Evolutionary conservation across 2,888 invertebrate species (phyloP).

Genomic region (Ochropacha duplaris): DNA sequence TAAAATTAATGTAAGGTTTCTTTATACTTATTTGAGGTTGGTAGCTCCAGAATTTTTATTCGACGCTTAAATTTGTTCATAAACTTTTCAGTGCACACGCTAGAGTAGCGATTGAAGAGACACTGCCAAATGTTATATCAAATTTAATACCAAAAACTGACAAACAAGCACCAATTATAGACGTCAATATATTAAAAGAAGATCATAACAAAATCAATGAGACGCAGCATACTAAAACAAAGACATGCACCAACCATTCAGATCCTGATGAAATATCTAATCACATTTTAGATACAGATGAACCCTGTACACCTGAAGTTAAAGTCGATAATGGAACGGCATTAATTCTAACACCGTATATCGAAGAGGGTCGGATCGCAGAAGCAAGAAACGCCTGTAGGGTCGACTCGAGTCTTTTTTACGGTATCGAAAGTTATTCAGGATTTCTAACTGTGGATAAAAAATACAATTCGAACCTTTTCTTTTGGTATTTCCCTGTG

Average conservation of each 20-base stretch:
- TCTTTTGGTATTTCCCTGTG: constrained; percentile 93
- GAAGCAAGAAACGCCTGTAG: constrained; percentile 59
- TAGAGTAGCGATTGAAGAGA: constrained; percentile 29
- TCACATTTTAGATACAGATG: not conserved
- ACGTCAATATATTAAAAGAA: not conserved
- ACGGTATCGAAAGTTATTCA: constrained; percentile 75
- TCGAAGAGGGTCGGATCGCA: constrained; percentile 56
- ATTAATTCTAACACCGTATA: constrained; percentile 62
- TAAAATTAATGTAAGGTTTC: too few relatives aligned
- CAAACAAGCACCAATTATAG: not conserved
- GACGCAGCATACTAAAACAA: not conserved
- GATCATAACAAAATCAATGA: not conserved
- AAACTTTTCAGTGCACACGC: constrained; percentile 46
- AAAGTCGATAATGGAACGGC: constrained; percentile 51
- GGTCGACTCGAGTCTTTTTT: constrained; percentile 54
- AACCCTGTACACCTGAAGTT: constrained; percentile 18
- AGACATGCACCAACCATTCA: not conserved
- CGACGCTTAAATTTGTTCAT: not conserved
- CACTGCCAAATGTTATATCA: constrained; percentile 11
- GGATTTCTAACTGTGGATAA: constrained; percentile 88
- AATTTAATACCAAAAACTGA: not conserved
- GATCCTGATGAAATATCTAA: not conserved
- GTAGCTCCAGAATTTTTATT: too few relatives aligned
- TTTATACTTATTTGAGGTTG: too few relatives aligned
- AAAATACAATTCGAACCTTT: constrained; percentile 87